Evolutionary conservation across 2,888 invertebrate genomes (phyloP).

Genomic region (Conops quadrifasciatus): DNA sequence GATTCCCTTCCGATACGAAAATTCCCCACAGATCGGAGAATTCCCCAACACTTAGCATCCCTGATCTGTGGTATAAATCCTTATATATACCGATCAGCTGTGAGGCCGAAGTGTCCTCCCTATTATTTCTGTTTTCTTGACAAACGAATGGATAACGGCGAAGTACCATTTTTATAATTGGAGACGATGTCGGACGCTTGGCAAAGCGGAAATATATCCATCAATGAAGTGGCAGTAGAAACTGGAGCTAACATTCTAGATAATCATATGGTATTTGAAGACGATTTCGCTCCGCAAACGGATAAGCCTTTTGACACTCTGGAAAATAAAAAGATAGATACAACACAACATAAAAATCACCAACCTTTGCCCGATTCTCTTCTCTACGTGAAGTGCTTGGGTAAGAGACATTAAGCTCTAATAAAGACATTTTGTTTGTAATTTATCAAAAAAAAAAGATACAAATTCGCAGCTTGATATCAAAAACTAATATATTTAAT

Average conservation of each 20-base stretch:
- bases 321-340: not conserved
- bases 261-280: slow-evolving; percentile 66
- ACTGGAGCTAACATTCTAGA: slow-evolving; percentile 32
- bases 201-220: slow-evolving; percentile 48
- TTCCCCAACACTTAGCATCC: no score
- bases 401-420: slow-evolving; percentile 65
- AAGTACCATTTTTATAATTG: no score
- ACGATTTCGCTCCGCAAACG: slow-evolving; percentile 66
- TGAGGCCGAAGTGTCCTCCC: no score
- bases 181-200: slow-evolving; percentile 53
- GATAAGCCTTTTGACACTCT: slow-evolving; percentile 4
- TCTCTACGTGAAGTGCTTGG: slow-evolving; percentile 70
- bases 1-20: no score
- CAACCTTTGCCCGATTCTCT: slow-evolving; percentile 58
- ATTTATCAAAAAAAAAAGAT: not conserved
- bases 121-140: no score
- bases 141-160: no score
- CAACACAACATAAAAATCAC: slow-evolving; percentile 49
- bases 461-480: not conserved
- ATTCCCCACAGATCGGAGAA: no score
- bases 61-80: no score
- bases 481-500: not conserved
- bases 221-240: slow-evolving; percentile 15
- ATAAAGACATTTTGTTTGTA: not conserved
- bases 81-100: no score